Conservation (phyloP, 2,888 invertebrate species). For the Furcula furcula region DNA sequence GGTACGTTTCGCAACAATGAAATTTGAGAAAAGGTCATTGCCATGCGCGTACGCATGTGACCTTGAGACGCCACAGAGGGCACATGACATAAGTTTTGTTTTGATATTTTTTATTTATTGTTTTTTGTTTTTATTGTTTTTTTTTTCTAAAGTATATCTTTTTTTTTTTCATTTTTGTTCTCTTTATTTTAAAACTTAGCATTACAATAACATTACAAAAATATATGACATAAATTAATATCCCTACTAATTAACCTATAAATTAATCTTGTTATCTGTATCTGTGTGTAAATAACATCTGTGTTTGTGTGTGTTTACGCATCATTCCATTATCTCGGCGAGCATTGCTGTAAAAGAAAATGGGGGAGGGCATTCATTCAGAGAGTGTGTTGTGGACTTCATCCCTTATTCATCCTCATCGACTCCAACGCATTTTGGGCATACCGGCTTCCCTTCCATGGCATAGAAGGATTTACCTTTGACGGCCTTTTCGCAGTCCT, state of each 20-base stretch:
- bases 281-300: slow-evolving; percentile 46
- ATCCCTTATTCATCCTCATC: slow-evolving; percentile 89
- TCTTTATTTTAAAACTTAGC: slow-evolving; percentile 81
- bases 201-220: slow-evolving; percentile 78
- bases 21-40: slow-evolving; percentile 66
- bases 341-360: slow-evolving; percentile 77
- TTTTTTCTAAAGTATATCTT: slow-evolving; percentile 54
- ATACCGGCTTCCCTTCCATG: slow-evolving; percentile 98
- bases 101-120: slow-evolving; percentile 34
- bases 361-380: slow-evolving; percentile 66
- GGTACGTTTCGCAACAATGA: slow-evolving; percentile 45
- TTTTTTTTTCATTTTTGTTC: slow-evolving; percentile 67
- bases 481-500: slow-evolving; percentile 97
- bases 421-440: slow-evolving; percentile 95
- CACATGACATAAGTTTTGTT: slow-evolving; percentile 38
- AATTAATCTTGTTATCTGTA: slow-evolving; percentile 49
- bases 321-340: slow-evolving; percentile 50
- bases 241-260: slow-evolving; percentile 53
- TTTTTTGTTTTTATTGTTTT: slow-evolving; percentile 32
- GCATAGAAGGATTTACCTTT: slow-evolving; percentile 98
- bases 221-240: slow-evolving; percentile 71
- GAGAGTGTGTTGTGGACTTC: slow-evolving; percentile 41
- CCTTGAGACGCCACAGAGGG: slow-evolving; percentile 52
- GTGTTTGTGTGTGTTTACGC: slow-evolving; percentile 45
- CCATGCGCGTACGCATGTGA: slow-evolving; percentile 57